Percentiles rank a stretch among this genome's conserved stretches.
phyloP scores from a whole-genome alignment of 2,113 vertebrate genomes.

The Sinocyclocheilus anshuiensis region DNA sequence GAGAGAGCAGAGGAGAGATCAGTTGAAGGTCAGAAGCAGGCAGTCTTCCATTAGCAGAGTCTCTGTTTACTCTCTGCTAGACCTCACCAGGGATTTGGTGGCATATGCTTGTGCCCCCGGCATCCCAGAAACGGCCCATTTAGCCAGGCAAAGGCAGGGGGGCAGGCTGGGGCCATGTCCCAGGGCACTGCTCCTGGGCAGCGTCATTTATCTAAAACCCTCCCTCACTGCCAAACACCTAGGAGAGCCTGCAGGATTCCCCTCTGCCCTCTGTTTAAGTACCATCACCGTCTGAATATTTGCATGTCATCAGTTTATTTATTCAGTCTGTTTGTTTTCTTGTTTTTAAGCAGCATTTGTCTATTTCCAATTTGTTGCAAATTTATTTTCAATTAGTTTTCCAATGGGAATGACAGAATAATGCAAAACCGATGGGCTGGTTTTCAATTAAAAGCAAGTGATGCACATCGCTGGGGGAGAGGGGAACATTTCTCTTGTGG shows the following conservation, averaged over 20 bases:
- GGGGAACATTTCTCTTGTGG: neutral
- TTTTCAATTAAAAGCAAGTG: constrained; percentile 41
- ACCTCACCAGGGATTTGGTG: constrained; percentile 77
- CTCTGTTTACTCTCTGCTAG: constrained; percentile 74
- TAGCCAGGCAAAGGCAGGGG: constrained; percentile 75
- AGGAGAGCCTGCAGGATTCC: constrained; percentile 43
- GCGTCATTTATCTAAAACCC: constrained; percentile 73
- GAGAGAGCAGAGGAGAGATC: constrained; percentile 36
- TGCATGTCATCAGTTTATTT: neutral
- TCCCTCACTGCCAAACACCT: constrained; percentile 63
- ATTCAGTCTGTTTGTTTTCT: neutral
- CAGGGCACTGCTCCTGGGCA: constrained; percentile 71
- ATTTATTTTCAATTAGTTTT: constrained; percentile 28
- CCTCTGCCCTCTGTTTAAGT: constrained; percentile 51
- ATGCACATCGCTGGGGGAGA: constrained; percentile 12
- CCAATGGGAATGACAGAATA: constrained; percentile 5
- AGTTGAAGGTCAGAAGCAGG: constrained; percentile 67
- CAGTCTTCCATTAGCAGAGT: constrained; percentile 73
- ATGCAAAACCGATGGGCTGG: neutral
- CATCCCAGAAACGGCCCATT: constrained; percentile 80
- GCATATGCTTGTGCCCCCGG: constrained; percentile 78
- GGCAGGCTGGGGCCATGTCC: constrained; percentile 75
- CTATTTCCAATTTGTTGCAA: neutral
- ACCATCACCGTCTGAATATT: constrained; percentile 35
- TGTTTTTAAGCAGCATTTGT: constrained; percentile 6